Conservation (phyloP, 2,888 invertebrate genomes). For the Lamellibrachia columna region DNA sequence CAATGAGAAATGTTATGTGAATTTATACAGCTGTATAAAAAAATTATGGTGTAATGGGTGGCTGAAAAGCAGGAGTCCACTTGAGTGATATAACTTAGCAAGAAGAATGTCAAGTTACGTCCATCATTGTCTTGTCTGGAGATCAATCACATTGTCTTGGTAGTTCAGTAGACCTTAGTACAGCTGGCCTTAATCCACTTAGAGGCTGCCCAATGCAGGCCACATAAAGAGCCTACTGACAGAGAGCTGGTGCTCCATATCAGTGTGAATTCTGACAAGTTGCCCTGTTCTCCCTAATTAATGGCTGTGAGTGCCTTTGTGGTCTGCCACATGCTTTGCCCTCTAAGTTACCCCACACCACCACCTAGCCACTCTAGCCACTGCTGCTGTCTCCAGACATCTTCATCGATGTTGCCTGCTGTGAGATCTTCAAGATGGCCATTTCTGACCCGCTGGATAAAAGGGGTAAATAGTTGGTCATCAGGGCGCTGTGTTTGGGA, state of each 20-base stretch:
- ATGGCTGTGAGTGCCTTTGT: not conserved
- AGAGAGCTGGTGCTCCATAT: not conserved
- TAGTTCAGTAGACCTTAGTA: not conserved
- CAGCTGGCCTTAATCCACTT: conserved; percentile 6
- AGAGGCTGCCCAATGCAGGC: not conserved
- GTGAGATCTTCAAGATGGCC: not conserved
- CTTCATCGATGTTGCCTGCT: not conserved
- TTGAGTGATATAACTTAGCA: not conserved
- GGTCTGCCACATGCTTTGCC: not conserved
- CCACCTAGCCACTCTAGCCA: not conserved
- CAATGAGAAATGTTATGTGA: no score
- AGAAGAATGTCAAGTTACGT: not conserved
- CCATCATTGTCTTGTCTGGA: not conserved
- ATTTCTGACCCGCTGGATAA: not conserved
- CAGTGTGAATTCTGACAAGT: conserved; percentile 16
- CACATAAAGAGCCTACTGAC: conserved; percentile 2
- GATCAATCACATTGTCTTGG: not conserved
- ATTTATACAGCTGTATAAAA: no score
- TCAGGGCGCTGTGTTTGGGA: not conserved
- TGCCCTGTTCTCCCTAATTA: not conserved
- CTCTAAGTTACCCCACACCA: not conserved
- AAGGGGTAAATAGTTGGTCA: conserved; percentile 7
- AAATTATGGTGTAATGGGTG: not conserved
- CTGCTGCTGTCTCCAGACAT: not conserved
- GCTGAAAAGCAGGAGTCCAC: not conserved